phyloP scores from a whole-genome alignment of 2,797 vertebrate species.

The Eidolon dupreanum region DNA sequence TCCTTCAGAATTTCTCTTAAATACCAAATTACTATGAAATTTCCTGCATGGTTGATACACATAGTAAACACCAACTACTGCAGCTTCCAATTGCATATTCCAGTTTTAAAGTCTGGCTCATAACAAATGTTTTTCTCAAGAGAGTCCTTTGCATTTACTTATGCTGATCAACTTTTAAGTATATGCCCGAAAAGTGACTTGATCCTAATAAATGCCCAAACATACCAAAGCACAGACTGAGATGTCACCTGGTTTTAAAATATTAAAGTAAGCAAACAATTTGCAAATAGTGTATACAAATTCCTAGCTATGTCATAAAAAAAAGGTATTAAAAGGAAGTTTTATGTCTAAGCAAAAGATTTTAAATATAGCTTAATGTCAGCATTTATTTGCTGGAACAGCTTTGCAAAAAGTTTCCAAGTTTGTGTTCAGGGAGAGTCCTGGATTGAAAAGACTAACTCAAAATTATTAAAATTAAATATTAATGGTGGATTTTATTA shows the following conservation, averaged over 20 bases:
- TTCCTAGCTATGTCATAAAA: background rate
- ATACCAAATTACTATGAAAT: background rate
- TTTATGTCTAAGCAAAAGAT: conserved; percentile 21
- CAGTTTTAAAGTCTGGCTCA: background rate
- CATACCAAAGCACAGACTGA: background rate
- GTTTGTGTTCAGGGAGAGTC: background rate
- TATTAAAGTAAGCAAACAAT: background rate
- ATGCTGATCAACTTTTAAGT: background rate
- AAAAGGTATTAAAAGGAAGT: background rate
- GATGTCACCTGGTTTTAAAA: background rate
- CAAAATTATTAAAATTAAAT: conserved; percentile 65
- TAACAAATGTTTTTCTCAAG: background rate
- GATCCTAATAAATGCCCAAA: background rate
- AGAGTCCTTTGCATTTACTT: background rate
- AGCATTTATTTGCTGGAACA: conserved; percentile 19
- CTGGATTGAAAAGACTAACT: conserved; percentile 20
- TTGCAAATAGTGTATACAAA: background rate
- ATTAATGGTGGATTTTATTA: conserved; percentile 54
- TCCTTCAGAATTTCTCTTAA: background rate
- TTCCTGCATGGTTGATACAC: background rate
- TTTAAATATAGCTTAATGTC: conserved; percentile 25
- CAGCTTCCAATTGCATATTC: background rate
- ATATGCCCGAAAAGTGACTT: background rate
- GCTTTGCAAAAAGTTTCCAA: background rate
- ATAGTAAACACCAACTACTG: background rate